Evolutionary conservation across 2,113 vertebrate species (phyloP), one percentile per base, ranked within the genome.

Genomic region (Gallinago jamesoni): DNA sequence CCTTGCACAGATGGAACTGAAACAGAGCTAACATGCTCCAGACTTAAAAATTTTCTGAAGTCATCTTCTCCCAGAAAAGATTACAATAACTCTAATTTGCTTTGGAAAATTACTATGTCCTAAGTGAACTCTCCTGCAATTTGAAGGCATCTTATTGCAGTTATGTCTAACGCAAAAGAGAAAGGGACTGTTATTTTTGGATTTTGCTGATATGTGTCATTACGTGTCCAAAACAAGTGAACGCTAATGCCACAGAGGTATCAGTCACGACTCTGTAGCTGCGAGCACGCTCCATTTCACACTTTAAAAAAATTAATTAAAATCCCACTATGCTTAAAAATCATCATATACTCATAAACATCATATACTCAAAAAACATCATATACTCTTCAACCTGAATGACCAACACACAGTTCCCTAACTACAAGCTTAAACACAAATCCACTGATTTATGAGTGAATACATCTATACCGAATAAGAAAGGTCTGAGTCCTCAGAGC

Each of bases 51-150:
- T 67, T 78, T 53, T 85, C 55, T 47, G 21, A 88, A 94, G 35
- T 64, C 24, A 76, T 68, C 45, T 66, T 72, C 35, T 64, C 37
- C 23, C 55, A 63, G 55, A 93, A 78, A 83, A 91, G 7, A 85
- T 33, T 62, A 62, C 30, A 90, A 12, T 88, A 90, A 75, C 12
- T 89, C 57, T 37, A 80, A 83, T 55, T 80, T 82, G 41, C 45
- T 93, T 78, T 28, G 10, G 55, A 69, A 97, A 80, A 93, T 85
- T 35, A 62, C 53, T 63, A 45, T 33, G 28, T 74, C 55, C 50
- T 85, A 91, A 66, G 55, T 43, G 50, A 95, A 76, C 25, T 57
- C 53, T 76, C 8, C 63, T 79, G 31, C 15, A 73, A 84, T 90
- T 55, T 75, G 72, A 77, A 90, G 50, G 20, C 56, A 63, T 68